Evolutionary conservation across 2,888 invertebrate genomes (phyloP), one percentile per base, ranked within the genome.

Genomic region (Sussaba pulchella): DNA sequence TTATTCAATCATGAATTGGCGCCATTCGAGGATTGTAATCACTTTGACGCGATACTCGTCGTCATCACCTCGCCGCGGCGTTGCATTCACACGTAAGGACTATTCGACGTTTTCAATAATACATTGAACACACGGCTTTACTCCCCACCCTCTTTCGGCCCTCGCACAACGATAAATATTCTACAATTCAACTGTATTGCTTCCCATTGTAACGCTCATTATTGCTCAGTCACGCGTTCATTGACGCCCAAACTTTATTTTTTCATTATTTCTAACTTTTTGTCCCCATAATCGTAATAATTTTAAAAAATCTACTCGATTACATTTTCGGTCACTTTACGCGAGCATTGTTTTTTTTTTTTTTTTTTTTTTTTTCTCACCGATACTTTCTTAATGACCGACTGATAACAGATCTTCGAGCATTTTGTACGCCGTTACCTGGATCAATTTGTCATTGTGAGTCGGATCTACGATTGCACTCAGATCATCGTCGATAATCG

Each of bases 371-470:
- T n/a, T n/a, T n/a, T n/a, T n/a, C n/a, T n/a, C n/a, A n/a, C n/a
- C n/a, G n/a, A n/a, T n/a, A n/a, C n/a, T n/a, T n/a, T n/a, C n/a
- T n/a, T n/a, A n/a, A n/a, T n/a, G n/a, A n/a, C n/a, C n/a, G n/a
- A n/a, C n/a, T n/a, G n/a, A n/a, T n/a, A n/a, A n/a, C n/a, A n/a
- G n/a, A n/a, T n/a, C 31, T 31, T 5, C 31, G 31, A 31, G 31
- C 72, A 80, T 81, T 71, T 86, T 43, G 69, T 85, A 89, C 12
- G 87, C 84, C 31, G 86, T 82, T 73, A 81, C 69, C 75, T 85
- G 87, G 2, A 88, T 78, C 63, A 89, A 73, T 83, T 88, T 90
- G 14, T 88, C 89, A 43, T 86, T 87, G 66, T 88, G 87, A 12
- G 85, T 89, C 0, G 90, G 89, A 77, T 89, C 88, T 36, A 88